These are phyloP conservation scores for Sepioteuthis lessoniana DNA, from an alignment of 2,888 invertebrate genomes.

Conservation along the genomic window DNA sequence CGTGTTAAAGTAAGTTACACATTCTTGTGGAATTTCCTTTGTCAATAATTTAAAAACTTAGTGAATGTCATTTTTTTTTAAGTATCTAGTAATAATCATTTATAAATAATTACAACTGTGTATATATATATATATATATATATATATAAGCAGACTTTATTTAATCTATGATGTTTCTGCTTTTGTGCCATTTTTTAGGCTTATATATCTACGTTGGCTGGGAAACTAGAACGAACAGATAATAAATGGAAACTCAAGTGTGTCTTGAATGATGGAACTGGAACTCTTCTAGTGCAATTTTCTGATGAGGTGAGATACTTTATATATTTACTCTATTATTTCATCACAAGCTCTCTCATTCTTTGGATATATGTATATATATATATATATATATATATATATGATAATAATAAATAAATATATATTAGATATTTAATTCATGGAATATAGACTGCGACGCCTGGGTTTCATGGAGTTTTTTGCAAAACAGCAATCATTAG, in stretches of 20 bases:
- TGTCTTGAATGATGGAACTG: slow-evolving; percentile 76
- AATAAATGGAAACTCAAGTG: slow-evolving; percentile 75
- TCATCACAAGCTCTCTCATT: not conserved
- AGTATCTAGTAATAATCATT: too few species aligned
- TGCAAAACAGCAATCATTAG: too few species aligned
- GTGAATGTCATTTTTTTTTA: too few species aligned
- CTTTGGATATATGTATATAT: not conserved
- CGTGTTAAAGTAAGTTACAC: not conserved
- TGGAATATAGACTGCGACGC: too few species aligned
- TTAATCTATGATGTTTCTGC: not conserved
- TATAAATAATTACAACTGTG: too few species aligned
- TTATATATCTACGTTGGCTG: slow-evolving; percentile 75
- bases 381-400: too few species aligned
- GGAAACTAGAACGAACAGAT: slow-evolving; percentile 69
- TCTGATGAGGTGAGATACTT: slow-evolving; percentile 64
- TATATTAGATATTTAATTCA: too few species aligned
- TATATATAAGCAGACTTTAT: too few species aligned
- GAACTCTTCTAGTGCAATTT: slow-evolving; percentile 71
- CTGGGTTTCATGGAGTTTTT: not conserved
- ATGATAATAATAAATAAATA: too few species aligned
- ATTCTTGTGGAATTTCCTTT: too few species aligned
- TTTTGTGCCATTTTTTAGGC: slow-evolving; percentile 65
- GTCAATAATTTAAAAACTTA: too few species aligned
- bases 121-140: too few species aligned
- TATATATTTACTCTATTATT: not conserved